phyloP scores from a whole-genome alignment of 2,888 invertebrate species.

The Strigamia maritima region DNA sequence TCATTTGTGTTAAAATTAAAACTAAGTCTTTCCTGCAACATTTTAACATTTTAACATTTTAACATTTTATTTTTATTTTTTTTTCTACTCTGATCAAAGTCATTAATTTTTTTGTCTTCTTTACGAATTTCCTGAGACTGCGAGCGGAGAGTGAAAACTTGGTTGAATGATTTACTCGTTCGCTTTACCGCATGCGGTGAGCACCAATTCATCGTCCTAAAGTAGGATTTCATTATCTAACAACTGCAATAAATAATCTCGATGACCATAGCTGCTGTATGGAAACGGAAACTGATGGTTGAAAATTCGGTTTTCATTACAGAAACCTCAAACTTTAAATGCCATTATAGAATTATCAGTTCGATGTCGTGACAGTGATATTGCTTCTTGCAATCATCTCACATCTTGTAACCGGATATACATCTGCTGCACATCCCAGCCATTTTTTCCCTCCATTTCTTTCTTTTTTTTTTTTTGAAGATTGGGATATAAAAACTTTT shows the following conservation, averaged over 20 bases:
- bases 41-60: neutral
- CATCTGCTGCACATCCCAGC: neutral
- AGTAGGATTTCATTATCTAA: neutral
- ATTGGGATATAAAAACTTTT: too few species aligned
- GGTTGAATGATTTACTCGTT: neutral
- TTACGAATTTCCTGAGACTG: neutral
- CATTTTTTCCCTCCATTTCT: neutral
- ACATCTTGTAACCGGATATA: neutral
- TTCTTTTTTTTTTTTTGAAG: neutral
- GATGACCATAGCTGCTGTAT: neutral
- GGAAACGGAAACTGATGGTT: neutral
- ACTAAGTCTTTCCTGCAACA: neutral
- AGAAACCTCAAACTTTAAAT: neutral
- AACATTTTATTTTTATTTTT: neutral
- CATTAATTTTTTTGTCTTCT: neutral
- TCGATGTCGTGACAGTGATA: neutral
- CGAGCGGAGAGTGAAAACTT: neutral
- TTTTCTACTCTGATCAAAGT: neutral
- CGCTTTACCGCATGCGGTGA: conserved; percentile 1
- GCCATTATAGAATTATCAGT: neutral
- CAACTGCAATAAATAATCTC: neutral
- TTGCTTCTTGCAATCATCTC: neutral
- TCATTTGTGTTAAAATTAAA: too few species aligned
- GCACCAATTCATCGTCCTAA: neutral
- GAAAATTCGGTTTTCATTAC: neutral